Evolutionary conservation across 1,140 invertebrate genomes (phyloP).

Genomic region (Drosophila subpulchrella): DNA sequence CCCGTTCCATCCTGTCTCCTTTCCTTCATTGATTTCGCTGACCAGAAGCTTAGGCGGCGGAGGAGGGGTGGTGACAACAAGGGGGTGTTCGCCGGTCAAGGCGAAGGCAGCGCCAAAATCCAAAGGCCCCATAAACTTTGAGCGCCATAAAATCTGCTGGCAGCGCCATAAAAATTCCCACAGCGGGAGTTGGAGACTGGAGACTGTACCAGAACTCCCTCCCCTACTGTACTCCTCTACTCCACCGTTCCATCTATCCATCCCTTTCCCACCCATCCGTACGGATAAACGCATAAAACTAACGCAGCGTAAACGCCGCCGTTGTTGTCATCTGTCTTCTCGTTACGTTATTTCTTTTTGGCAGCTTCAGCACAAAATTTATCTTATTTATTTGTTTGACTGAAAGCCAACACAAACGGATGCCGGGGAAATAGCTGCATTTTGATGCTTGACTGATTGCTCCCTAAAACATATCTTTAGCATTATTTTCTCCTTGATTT

Average conservation of each 20-base stretch:
- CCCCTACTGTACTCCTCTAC: conserved; percentile 20
- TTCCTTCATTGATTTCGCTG: conserved; percentile 72
- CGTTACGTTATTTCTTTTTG: conserved; percentile 59
- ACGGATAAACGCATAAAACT: conserved; percentile 75
- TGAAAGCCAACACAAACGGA: conserved; percentile 59
- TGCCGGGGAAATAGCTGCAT: conserved; percentile 63
- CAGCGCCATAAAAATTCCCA: conserved; percentile 80
- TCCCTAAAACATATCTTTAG: conserved; percentile 6
- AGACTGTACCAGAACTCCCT: conserved; percentile 16
- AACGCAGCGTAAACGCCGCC: conserved; percentile 76
- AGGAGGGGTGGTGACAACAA: not conserved
- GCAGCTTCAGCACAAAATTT: conserved; percentile 74
- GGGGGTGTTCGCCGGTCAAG: conserved; percentile 11
- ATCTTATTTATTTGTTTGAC: conserved; percentile 79
- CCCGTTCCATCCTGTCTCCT: conserved; percentile 29
- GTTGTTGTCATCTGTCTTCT: conserved; percentile 52
- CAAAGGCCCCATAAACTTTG: conserved; percentile 82
- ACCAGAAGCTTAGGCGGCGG: conserved; percentile 38
- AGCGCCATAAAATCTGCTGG: conserved; percentile 84
- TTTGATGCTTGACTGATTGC: conserved; percentile 80
- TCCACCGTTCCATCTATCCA: not conserved
- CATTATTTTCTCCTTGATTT: not conserved
- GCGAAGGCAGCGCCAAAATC: conserved; percentile 62
- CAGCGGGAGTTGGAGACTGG: conserved; percentile 65
- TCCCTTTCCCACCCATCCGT: conserved; percentile 9